Conservation (phyloP, 2,797 vertebrate species). For the Bucorvus abyssinicus region DNA sequence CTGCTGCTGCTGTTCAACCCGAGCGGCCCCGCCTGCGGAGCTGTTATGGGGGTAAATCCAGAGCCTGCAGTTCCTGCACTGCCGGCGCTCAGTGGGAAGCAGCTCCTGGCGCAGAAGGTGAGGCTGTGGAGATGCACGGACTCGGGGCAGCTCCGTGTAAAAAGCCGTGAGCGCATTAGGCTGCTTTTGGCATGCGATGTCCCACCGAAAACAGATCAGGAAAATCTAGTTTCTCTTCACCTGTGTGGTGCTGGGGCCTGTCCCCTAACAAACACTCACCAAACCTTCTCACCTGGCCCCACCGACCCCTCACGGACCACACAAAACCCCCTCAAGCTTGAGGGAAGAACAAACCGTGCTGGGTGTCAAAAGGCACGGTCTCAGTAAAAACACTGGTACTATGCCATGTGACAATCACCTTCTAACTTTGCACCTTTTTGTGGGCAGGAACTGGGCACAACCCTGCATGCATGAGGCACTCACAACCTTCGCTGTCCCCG, state of each 20-base stretch:
- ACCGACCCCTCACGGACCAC: background rate
- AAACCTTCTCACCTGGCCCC: background rate
- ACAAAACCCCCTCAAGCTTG: background rate
- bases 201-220: background rate
- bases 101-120: fast-evolving
- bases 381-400: background rate
- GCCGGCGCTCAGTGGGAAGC: fast-evolving
- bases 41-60: too few species aligned
- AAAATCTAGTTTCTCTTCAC: background rate
- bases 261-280: background rate
- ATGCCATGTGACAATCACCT: background rate
- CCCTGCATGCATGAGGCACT: background rate
- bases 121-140: background rate
- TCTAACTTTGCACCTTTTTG: background rate
- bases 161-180: fast-evolving
- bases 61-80: fast-evolving
- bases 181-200: background rate
- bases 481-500: background rate
- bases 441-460: background rate
- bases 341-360: background rate
- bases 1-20: too few species aligned
- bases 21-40: background rate
- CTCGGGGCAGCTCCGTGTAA: fast-evolving
- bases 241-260: background rate
- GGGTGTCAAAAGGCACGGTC: background rate